Base-by-base conservation (phyloP, 2,888 invertebrate species). In the Lepidocyrtoides sp. region DNA sequence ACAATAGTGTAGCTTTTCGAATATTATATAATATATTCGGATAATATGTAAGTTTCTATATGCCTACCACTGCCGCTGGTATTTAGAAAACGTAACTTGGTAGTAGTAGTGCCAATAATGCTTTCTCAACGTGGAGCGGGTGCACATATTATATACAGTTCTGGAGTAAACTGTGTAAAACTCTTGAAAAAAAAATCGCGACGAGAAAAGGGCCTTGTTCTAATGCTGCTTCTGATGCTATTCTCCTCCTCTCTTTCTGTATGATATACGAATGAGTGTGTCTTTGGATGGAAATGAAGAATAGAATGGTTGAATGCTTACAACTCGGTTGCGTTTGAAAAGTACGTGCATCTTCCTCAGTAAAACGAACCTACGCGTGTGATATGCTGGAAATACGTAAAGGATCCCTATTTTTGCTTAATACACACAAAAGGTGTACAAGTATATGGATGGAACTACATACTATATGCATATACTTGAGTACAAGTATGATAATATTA, bases 321-420 rank as follows among this genome's bases (percentile, higher is more conserved):
- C 60, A 88, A 79, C 77, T 86, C 20, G 41, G 79, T 66, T 88
- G 69, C 51, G 81, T 81, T 81, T 51, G 26, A 48, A 66, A 48
- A 36, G 79, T 69, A 81, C 77, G 77, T 72, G 75, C 60, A 57
- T 79, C 54, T 79, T 32, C 23, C 79, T 57, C 23, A 26, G 79
- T 57, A 12, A 79, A 79, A 79, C 32, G 79, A 32, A 63, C 14
- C 48, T 54, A 69, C 26, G 75, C 77, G 60, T 79, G 69, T 57
- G 79, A 88, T 88, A 79, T 88, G 66, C 36, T 66, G 81, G 66
- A 66, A 88, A 88, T 79, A 81, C 81, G 81, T 69, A 69, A 88
- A 88, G 36, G 51, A 20, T 17, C 10, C 41, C 69, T 20, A 51
- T 23, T 51, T 51, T 51, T 77, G n/a, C 29, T 14, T 3, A 4